Evolutionary conservation across 2,888 invertebrate species (phyloP), one percentile per base, ranked within the genome.

Genomic region (Drosophila testacea): DNA sequence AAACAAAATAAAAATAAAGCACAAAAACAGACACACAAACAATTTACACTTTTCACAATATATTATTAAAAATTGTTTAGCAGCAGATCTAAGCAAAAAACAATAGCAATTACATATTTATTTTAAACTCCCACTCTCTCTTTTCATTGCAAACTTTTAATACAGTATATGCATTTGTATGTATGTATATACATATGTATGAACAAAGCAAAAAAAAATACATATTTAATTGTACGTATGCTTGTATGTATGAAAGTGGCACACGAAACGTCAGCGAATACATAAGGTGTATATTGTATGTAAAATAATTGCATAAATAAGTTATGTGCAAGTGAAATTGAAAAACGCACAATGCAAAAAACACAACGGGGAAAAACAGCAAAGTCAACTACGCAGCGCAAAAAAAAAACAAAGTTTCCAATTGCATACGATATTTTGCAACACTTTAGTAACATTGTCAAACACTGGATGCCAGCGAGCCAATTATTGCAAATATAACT

Each of bases 1-100:
- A 76, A 76, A 59, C 63, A 77, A 77, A 76, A 76, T 73, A 73
- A 73, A 76, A 76, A 76, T 71, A 73, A 76, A 22, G 22, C 55
- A 63, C 46, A 70, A 46, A 56, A 56, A 73, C 51, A 77, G 38
- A 67, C 48, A 56, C 42, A 70, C 50, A 57, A 59, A 77, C 44
- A 77, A 48, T 10, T 34, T 61, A 63, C 46, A 36, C 34, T 39
- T 39, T 55, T 48, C 16, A 64, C 32, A 41, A 52, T 51, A 54
- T 68, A 55, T 69, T 56, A 48, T 69, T 13, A 69, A 69, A 60
- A 62, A 57, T 51, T 63, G 47, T 59, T 55, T 42, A 34, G 9
- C 34, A 36, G 10, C 22, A 22, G 22, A 6, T 52, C 30, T 13
- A 57, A 36, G 34, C 28, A 66, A 38, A 47, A 48, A 44, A 69